Percentiles rank a stretch among this genome's conserved stretches.
Evolutionary conservation across 2,797 vertebrate species (phyloP).

Genomic region (Helostoma temminkii): DNA sequence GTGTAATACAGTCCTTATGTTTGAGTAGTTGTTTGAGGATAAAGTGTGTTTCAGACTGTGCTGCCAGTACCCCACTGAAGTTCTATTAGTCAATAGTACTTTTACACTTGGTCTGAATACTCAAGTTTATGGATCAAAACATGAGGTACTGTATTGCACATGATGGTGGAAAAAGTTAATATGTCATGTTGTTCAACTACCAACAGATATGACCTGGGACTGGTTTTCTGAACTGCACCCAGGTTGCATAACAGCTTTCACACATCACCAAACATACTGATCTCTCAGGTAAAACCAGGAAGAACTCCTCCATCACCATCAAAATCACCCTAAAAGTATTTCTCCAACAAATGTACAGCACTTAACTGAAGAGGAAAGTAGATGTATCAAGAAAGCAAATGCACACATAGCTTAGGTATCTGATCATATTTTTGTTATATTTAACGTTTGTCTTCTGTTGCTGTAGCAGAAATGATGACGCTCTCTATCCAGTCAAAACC

Average conservation of each 20-base stretch:
- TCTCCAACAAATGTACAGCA: neutral
- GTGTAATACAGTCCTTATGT: too few species aligned
- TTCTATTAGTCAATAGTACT: neutral
- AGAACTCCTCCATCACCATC: constrained; percentile 5
- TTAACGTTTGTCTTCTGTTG: too few species aligned
- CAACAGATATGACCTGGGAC: neutral
- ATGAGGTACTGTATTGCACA: neutral
- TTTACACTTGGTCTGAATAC: neutral
- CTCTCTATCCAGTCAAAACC: constrained; percentile 7
- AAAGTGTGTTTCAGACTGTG: neutral
- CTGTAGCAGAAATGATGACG: neutral
- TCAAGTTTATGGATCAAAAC: neutral
- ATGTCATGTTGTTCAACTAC: neutral
- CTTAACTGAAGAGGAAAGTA: neutral
- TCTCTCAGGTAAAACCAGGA: constrained; percentile 3
- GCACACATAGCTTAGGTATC: neutral
- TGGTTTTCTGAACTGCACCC: neutral
- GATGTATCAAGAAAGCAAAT: neutral
- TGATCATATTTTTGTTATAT: neutral
- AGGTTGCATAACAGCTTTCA: constrained; percentile 18
- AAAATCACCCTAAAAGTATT: constrained; percentile 19
- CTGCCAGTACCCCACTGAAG: neutral
- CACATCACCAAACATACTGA: constrained; percentile 2
- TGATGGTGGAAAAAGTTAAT: neutral
- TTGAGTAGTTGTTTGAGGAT: neutral